Percentiles rank a stretch among this genome's conserved stretches.
phyloP scores from a whole-genome alignment of 2,113 vertebrate species.

The human (Homo sapiens) region DNA sequence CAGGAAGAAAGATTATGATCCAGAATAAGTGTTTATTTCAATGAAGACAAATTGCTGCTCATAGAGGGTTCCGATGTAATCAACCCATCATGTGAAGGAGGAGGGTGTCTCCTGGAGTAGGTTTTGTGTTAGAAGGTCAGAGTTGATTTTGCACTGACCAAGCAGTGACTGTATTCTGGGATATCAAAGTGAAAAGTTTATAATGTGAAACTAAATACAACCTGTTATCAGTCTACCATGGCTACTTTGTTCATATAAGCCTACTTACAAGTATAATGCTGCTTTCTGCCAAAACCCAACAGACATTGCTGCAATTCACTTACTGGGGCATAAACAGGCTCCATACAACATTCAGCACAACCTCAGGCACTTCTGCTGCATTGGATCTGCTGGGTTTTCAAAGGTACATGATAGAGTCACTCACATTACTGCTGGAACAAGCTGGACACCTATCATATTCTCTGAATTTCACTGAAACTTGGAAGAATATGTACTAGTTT shows the following conservation, averaged over 20 bases:
- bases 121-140: background rate
- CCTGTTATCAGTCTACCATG: background rate
- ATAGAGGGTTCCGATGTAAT: too few species aligned
- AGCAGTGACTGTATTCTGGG: background rate
- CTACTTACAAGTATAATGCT: background rate
- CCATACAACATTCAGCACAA: background rate
- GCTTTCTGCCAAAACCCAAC: background rate
- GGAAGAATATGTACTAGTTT: background rate
- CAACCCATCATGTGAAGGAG: too few species aligned
- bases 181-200: background rate
- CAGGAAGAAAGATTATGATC: too few species aligned
- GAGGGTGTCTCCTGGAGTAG: too few species aligned
- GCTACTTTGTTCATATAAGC: background rate
- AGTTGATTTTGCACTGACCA: background rate
- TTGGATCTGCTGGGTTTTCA: background rate
- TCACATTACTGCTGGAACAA: background rate
- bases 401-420: background rate
- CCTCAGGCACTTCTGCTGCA: background rate
- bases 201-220: background rate
- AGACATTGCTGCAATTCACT: background rate
- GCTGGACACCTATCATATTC: background rate
- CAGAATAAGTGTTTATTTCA: too few species aligned
- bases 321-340: background rate
- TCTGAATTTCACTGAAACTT: background rate
- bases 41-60: too few species aligned